phyloP scores from a whole-genome alignment of 35 echinoderm and acorn worm genomes.

The Ptychodera flava region DNA sequence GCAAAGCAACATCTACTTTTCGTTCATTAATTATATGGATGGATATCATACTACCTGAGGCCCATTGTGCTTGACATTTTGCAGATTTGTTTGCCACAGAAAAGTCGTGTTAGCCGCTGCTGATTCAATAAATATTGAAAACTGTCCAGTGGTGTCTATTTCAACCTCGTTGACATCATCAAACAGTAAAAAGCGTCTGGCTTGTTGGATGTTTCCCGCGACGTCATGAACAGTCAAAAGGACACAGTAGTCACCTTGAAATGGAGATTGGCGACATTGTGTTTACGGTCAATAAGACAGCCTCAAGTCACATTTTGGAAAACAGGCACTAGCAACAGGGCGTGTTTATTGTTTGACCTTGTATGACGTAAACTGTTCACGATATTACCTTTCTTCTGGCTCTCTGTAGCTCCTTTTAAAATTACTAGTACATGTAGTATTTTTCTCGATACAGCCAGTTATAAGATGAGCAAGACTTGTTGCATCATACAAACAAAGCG shows the following conservation, averaged over 20 bases:
- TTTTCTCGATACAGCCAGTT: too few relatives aligned
- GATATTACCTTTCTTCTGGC: too few relatives aligned
- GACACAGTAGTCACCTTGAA: conserved; percentile 23
- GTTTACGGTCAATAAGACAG: background rate
- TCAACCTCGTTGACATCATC: conserved; percentile 15
- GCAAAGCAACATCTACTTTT: too few relatives aligned
- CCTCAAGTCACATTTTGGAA: background rate
- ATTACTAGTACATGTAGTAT: background rate
- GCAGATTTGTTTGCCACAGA: background rate
- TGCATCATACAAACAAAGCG: background rate
- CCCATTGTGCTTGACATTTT: background rate
- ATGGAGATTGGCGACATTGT: background rate
- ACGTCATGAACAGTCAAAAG: conserved; percentile 12
- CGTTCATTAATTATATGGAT: too few relatives aligned
- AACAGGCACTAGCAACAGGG: too few relatives aligned
- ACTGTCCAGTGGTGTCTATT: background rate
- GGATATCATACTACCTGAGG: background rate
- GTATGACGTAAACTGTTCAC: too few relatives aligned
- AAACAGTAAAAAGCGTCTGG: conserved; percentile 25
- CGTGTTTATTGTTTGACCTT: too few relatives aligned
- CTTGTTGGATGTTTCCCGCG: conserved; percentile 10
- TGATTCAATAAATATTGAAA: background rate
- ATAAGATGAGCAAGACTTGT: too few relatives aligned
- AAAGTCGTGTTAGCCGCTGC: background rate
- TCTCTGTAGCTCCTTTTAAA: background rate